Conservation (phyloP, 2,888 invertebrate genomes). For the Beris morrisii region DNA sequence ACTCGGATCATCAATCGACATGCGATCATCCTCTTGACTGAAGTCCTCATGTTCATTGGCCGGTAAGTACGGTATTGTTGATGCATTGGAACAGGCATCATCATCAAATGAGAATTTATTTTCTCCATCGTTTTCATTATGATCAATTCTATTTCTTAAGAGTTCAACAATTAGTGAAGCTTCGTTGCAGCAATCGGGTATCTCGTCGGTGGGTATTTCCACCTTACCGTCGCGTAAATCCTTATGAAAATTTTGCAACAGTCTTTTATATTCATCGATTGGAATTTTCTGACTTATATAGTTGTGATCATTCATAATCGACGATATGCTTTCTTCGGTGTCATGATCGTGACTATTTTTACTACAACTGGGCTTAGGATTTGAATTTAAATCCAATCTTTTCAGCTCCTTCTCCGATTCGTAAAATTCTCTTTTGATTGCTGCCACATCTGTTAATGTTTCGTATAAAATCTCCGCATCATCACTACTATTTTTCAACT, state of each 20-base stretch:
- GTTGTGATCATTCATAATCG: slow-evolving; percentile 19
- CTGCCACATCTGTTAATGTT: slow-evolving; percentile 1
- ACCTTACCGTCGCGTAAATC: too few species aligned
- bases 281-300: slow-evolving; percentile 5
- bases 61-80: background rate
- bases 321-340: background rate
- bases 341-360: background rate
- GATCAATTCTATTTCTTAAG: too few species aligned
- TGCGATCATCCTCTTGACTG: background rate
- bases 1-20: background rate
- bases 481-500: background rate
- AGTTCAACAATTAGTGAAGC: too few species aligned
- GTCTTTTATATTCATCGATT: too few species aligned
- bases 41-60: background rate
- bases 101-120: background rate
- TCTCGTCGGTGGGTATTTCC: too few species aligned
- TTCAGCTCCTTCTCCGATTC: background rate
- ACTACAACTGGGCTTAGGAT: background rate
- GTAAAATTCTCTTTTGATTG: background rate
- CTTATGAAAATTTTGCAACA: too few species aligned
- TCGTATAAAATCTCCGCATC: slow-evolving; percentile 6
- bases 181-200: too few species aligned
- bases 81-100: slow-evolving; percentile 3
- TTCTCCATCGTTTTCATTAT: too few species aligned
- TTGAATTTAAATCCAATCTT: background rate